Base-by-base conservation (phyloP, 2,113 vertebrate species). In the Notarius lentiginosus region DNA sequence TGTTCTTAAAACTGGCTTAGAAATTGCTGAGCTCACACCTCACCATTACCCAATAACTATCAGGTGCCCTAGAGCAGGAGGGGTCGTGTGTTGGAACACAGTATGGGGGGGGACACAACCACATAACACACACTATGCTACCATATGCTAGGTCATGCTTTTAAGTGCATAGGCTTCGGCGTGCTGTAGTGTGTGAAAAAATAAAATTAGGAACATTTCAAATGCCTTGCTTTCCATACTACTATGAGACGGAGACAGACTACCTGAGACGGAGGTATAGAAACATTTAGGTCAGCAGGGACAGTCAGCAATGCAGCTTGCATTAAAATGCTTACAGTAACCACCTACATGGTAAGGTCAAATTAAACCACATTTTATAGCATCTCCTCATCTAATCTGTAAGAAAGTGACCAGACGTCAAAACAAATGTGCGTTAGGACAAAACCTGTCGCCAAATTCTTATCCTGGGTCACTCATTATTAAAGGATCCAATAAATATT, bases 121-220 rank as follows among this genome's bases (percentile, higher is more conserved):
- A 12, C 15, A 20, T 58, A 34, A 79, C 7, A 76, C 34, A 53
- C 47, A 76, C 18, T 11, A 22, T 47, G 41, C 47, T 47, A 47
- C 47, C 47, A 76, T 51, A 49, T 76, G 73, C n/a, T 76, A 51
- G 58, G 55, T 34, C 15, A 2, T 58, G 77, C 17, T 80, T 60
- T 34, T 80, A 80, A 58, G 77, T 80, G 77, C 77, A 80, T 80
- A 58, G 77, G 77, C 27, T 80, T 56, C 58, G 20, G 55, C 17
- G 7, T 34, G 75, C 75, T 77, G 51, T 77, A 55, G 24, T 55
- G 18, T 47, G 70, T 34, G 66, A 1, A 47, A 73, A 73, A 47
- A 72, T 72, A 18, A 7, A 72, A 73, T 73, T 47, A 73, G 17
- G 8, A 73, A 27, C 75, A 77, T 77, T n/a, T 24, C 11, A 77